Evolutionary conservation across 2,888 invertebrate species (phyloP).

Genomic region (Oscheius sp.): DNA sequence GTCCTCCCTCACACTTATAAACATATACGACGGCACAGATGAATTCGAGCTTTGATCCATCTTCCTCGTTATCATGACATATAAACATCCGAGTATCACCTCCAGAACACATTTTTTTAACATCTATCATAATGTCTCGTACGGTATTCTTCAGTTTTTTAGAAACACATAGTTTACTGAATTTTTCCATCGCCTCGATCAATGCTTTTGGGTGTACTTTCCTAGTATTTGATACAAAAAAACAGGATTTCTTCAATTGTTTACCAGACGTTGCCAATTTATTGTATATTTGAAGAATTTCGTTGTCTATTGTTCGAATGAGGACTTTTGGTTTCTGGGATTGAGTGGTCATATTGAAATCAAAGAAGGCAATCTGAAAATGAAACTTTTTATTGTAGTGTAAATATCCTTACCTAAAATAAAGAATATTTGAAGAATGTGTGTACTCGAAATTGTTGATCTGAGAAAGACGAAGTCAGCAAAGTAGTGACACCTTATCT

Average conservation of each 20-base stretch:
- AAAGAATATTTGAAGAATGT: too few species aligned
- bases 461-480: background rate
- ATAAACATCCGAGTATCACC: constrained; percentile 7
- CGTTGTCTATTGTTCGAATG: background rate
- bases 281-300: background rate
- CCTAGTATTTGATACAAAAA: background rate
- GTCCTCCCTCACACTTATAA: background rate
- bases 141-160: background rate
- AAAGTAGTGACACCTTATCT: too few species aligned
- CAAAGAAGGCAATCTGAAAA: background rate
- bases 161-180: background rate
- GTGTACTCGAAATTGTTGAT: too few species aligned
- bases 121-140: background rate
- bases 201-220: background rate
- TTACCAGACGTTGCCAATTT: background rate
- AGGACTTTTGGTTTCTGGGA: background rate
- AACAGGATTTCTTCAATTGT: background rate
- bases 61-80: background rate
- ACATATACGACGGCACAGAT: constrained; percentile 5
- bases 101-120: background rate
- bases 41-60: constrained; percentile 6
- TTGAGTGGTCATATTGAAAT: constrained; percentile 8
- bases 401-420: too few species aligned
- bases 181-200: background rate
- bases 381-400: background rate